phyloP scores from a whole-genome alignment of 2,797 vertebrate species.

The Helarctos malayanus region DNA sequence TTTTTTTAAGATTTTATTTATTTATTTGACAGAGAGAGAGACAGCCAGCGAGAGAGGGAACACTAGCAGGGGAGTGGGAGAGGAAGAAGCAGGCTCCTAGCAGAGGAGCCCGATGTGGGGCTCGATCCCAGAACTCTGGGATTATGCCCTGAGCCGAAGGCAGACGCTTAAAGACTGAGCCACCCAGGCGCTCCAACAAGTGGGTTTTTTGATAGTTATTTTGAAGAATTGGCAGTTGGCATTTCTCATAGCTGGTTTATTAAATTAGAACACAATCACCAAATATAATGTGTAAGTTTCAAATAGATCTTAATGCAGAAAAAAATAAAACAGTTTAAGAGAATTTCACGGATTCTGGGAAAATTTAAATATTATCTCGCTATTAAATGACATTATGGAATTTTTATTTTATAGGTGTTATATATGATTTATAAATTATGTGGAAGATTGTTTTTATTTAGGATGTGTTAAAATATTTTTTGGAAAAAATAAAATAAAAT shows the following conservation, averaged over 20 bases:
- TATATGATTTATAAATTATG: neutral
- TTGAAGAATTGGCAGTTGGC: neutral
- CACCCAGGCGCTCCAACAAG: too few species aligned
- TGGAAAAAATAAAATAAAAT: neutral
- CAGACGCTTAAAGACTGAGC: too few species aligned
- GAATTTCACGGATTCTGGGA: neutral
- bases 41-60: too few species aligned
- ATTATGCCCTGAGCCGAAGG: too few species aligned
- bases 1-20: too few species aligned
- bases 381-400: neutral
- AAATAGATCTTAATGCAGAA: neutral
- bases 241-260: neutral
- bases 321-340: neutral
- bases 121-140: too few species aligned
- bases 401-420: neutral
- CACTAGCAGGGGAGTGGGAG: too few species aligned
- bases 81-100: too few species aligned
- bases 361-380: neutral
- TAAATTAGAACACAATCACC: neutral
- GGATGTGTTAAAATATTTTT: neutral
- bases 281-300: neutral
- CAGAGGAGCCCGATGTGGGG: too few species aligned
- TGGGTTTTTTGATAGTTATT: neutral
- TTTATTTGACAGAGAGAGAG: too few species aligned
- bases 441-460: neutral